Evolutionary conservation across 2,113 vertebrate genomes (phyloP), one percentile per base, ranked within the genome.

Genomic region (Pogonocichla stellata): DNA sequence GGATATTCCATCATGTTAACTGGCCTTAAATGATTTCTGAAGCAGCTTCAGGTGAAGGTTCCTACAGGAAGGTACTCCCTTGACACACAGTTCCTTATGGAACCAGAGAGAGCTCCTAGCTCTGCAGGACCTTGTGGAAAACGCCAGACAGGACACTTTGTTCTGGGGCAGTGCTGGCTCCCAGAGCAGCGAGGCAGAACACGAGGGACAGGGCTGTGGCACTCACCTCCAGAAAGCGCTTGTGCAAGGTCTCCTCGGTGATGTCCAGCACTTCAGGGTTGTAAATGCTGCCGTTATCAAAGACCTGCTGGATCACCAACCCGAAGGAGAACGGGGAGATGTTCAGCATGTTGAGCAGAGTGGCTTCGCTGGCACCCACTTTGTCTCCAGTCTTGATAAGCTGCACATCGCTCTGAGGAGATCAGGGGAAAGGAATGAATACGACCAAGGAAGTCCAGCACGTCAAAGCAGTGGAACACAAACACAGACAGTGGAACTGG

Each of bases 301-400:
- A 99, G 85, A 99, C 99, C 96, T 99, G 99, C 98, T 99, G 99
- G 96, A 99, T 99, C 97, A 98, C 98, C 91, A 99, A 92, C 87
- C 99, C 99, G 0, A 98, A 99, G 95, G 99, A 99, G 98, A 99
- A 99, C 2, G 99, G 99, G 6, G 99, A 99, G 98, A 99, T 99
- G 97, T 99, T 99, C 97, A 99, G 91, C 99, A 99, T 99, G 98
- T 99, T 99, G 95, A 99, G 98, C 91, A 99, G 97, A 0, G 99
- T 99, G 97, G 99, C 99, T 97, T 99, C 99, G 0, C 99, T 99
- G 98, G 99, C 99, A 73, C 99, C 99, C 92, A 99, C 99, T 97
- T 99, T 99, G 97, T 99, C 99, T 66, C 99, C 98, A 1, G 98
- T 98, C 95, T 98, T 99, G 80, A 99, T 99, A 93, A 99, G 98